Base-by-base conservation (phyloP, 2,797 vertebrate genomes). In the Eulemur albifrons region DNA sequence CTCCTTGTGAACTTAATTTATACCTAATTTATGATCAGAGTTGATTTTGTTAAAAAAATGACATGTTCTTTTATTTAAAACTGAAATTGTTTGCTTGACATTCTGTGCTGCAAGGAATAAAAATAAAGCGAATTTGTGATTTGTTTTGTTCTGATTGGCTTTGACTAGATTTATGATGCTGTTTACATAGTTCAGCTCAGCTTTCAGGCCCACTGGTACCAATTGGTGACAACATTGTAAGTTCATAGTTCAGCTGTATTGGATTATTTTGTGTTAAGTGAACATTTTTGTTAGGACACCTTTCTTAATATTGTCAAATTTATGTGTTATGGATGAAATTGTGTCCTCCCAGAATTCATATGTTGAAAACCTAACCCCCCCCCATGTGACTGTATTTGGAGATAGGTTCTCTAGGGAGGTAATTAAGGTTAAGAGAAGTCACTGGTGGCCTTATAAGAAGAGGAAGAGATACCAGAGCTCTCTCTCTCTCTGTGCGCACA, bases 41-140 rank as follows among this genome's bases (percentile, higher is more conserved):
- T 73, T 90, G 76, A 80, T 90, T 93, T 95, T 75, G 82, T 27
- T 67, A 84, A 61, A 52, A 88, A 93, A 75, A 88, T 77, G 85
- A 18, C 43, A 48, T 50, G 82, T 92, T 94, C 13, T 96, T 96
- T 96, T 54, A 81, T 76, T 92, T 94, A 92, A 97, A 97, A 38
- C 30, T 88, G 72, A 88, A 92, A n/a, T 65, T 65, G 15, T 65
- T 65, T 65, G 63, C 32, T n/a, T 65, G 63, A n/a, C 63, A n/a
- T 65, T 65, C 63, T n/a, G 32, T 65, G 63, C 15, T 32, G 15
- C 15, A n/a, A 65, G 32, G 32, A n/a, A 32, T 57, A 65, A n/a
- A 65, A 65, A 65, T n/a, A 65, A 65, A 65, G 32, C 63, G 32
- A 65, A n/a, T 81, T 77, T 93, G 12, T 76, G 63, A 59, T 61